Base-by-base conservation (phyloP, 2,888 invertebrate species). In the Tenodera sinensis region DNA sequence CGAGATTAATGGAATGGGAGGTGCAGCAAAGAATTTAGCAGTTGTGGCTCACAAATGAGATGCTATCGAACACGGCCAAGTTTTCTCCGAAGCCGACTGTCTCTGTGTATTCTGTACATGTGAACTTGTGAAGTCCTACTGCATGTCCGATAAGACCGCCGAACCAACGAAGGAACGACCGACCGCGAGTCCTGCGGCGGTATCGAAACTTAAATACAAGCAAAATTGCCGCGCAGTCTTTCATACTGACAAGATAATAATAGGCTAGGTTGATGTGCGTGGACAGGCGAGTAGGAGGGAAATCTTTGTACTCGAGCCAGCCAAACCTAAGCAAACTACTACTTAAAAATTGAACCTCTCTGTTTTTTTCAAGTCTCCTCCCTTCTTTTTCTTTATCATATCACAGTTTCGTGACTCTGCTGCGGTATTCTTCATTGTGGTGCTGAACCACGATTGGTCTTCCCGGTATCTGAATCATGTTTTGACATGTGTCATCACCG, bases 181-280 rank as follows among this genome's bases (percentile, higher is more conserved):
- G 71, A 54, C 28, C 81, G 28, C 25, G 30, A 14, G 87, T 20
- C 82, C 87, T 27, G 81, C 14, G 84, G 84, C 82, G 9, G 88
- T 84, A 84, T 85, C 83, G 83, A 82, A 88, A 89, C 89, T 89
- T 88, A 89, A 89, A 89, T 89, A 89, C 88, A 89, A 88, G 84
- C 84, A 88, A 84, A 88, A 88, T 85, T 71, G 89, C 88, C 89
- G 88, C 88, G 88, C 83, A 84, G 84, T 88, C 88, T 84, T 83
- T 84, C 84, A 81, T 84, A 82, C 88, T 88, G 89, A 89, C 89
- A 89, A 85, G 88, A 88, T 89, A 89, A 89, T 89, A 85, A 88
- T 88, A 88, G 88, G 86, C 89, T 87, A 89, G 82, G 83, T 71
- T 89, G 89, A 86, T 85, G 86, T 87, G 89, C 83, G 83, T 86